Evolutionary conservation across 2,888 invertebrate species (phyloP).

Genomic region (Xylocampa areola): DNA sequence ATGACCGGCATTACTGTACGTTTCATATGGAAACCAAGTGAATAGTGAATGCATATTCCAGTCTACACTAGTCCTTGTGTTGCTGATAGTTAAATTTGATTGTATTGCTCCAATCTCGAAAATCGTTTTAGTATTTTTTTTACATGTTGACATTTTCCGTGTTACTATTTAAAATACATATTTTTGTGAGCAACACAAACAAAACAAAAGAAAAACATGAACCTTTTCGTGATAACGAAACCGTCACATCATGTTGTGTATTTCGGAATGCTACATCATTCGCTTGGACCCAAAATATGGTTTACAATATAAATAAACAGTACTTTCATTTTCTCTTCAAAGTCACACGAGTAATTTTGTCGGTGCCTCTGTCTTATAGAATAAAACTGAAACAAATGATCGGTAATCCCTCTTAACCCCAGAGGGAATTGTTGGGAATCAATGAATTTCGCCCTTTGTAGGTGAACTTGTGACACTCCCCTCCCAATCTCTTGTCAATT

Average conservation of each 20-base stretch:
- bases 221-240: slow-evolving; percentile 9
- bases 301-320: slow-evolving; percentile 34
- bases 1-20: slow-evolving; percentile 12
- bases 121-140: background rate
- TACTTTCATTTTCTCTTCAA: slow-evolving; percentile 37
- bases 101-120: background rate
- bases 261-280: slow-evolving; percentile 29
- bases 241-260: slow-evolving; percentile 5
- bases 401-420: slow-evolving; percentile 60
- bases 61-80: slow-evolving; percentile 8
- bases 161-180: background rate
- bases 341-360: slow-evolving; percentile 47
- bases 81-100: background rate
- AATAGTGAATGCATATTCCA: slow-evolving; percentile 12
- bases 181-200: background rate
- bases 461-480: slow-evolving; percentile 57
- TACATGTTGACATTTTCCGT: too few species aligned
- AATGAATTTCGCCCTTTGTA: slow-evolving; percentile 50
- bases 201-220: background rate
- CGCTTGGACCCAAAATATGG: slow-evolving; percentile 19
- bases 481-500: slow-evolving; percentile 63
- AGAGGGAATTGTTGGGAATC: slow-evolving; percentile 58
- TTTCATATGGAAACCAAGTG: slow-evolving; percentile 22
- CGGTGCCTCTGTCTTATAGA: slow-evolving; percentile 45
- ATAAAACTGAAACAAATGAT: slow-evolving; percentile 65